phyloP scores from a whole-genome alignment of 2,113 vertebrate genomes.

The Lipotes vexillifer region DNA sequence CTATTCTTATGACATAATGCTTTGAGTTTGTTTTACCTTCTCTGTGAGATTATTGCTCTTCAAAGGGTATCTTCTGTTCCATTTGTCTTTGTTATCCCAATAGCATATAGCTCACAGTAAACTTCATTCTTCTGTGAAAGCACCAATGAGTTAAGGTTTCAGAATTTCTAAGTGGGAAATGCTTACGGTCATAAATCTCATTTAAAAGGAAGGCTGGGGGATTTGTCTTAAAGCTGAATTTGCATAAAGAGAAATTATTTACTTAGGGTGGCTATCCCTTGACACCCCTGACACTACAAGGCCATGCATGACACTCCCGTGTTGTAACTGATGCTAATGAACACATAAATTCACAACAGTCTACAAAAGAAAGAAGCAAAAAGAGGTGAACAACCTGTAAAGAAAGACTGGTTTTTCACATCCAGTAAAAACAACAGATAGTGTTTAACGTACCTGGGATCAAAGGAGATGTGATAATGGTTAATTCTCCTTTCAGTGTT shows the following conservation, averaged over 20 bases:
- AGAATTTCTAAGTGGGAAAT: constrained; percentile 37
- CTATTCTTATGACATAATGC: background rate
- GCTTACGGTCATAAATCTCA: background rate
- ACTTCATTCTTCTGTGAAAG: constrained; percentile 12
- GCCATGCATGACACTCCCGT: background rate
- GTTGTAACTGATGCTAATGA: background rate
- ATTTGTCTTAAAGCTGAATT: constrained; percentile 8
- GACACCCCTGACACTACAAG: background rate
- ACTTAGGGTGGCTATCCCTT: background rate
- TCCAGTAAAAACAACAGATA: background rate
- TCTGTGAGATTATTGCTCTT: background rate
- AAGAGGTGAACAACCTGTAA: background rate
- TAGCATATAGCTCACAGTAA: background rate
- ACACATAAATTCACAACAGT: background rate
- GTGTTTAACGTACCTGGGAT: constrained; percentile 87
- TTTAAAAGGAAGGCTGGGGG: background rate
- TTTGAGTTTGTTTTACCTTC: constrained; percentile 13
- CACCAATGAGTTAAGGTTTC: background rate
- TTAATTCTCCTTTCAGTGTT: constrained; percentile 82
- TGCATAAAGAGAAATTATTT: background rate
- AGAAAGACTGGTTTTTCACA: background rate
- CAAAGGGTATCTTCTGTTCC: background rate
- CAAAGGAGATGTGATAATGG: constrained; percentile 83
- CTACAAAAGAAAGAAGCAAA: background rate
- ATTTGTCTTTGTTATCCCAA: background rate